A percentile compares a stretch with the other conserved stretches of the same genome.
These are phyloP conservation scores for Phylloscopus trochilus DNA, from an alignment of 2,113 vertebrate genomes.

Conservation along the genomic window DNA sequence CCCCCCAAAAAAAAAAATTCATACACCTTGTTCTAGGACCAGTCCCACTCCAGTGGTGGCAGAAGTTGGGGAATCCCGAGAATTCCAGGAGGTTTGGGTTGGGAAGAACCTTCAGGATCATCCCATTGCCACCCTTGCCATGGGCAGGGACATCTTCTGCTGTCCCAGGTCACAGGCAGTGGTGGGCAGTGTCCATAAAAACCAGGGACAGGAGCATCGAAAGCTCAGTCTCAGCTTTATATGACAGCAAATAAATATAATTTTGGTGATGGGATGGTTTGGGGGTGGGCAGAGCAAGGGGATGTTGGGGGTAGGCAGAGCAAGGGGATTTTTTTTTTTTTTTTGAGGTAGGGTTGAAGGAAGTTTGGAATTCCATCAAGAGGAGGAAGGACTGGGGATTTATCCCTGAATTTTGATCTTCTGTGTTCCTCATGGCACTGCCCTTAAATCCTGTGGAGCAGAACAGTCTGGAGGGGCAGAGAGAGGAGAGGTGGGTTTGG, in stretches of 20 bases:
- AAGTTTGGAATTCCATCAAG: background rate
- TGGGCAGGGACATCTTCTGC: no score
- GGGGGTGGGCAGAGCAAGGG: background rate
- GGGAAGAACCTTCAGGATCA: background rate
- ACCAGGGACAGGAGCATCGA: background rate
- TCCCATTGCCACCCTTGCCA: background rate
- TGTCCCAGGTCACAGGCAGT: no score
- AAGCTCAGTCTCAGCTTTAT: background rate
- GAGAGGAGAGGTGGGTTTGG: background rate
- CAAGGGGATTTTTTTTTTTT: background rate
- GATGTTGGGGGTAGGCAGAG: background rate
- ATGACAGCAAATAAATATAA: fast-evolving
- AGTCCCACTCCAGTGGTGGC: background rate
- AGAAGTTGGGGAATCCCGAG: background rate
- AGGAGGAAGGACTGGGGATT: background rate
- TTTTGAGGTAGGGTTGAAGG: background rate
- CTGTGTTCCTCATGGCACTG: background rate
- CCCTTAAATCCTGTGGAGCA: background rate
- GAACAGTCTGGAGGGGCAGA: background rate
- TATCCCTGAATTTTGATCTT: background rate
- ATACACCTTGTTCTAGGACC: fast-evolving
- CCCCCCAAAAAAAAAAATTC: no score
- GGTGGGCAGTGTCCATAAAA: background rate
- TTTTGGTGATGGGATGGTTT: background rate
- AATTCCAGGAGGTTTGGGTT: background rate